Conservation (phyloP, 2,797 vertebrate species). For the Acridotheres tristis region DNA sequence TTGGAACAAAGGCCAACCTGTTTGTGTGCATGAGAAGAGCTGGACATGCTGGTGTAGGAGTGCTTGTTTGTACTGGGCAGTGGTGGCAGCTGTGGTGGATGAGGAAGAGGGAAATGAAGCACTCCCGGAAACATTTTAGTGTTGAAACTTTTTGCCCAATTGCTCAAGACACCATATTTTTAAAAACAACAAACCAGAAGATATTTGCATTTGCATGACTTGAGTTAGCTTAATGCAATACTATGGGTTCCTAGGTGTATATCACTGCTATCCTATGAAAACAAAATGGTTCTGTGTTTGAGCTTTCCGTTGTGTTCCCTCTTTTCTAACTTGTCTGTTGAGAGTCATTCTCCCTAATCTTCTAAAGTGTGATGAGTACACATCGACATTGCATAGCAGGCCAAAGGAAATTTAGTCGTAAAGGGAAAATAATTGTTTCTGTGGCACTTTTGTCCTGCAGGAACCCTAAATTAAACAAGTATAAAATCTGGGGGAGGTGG, state of each 20-base stretch:
- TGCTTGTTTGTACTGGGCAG: background rate
- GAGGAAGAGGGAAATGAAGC: background rate
- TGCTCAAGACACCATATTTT: background rate
- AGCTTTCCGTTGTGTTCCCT: background rate
- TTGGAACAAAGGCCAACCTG: background rate
- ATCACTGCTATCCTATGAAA: background rate
- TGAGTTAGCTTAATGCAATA: background rate
- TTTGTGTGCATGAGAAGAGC: accelerated
- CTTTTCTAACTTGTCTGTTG: background rate
- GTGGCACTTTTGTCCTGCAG: background rate
- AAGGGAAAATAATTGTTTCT: background rate
- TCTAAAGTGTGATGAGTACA: background rate
- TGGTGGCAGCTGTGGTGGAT: accelerated
- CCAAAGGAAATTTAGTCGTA: background rate
- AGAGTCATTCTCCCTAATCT: background rate
- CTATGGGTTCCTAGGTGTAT: background rate
- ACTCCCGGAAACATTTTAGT: background rate
- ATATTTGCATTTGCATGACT: background rate
- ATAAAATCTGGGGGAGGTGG: background rate
- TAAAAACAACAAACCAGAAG: background rate
- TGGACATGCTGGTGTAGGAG: background rate
- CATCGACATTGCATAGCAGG: background rate
- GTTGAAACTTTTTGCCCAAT: background rate
- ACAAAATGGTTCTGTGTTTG: background rate
- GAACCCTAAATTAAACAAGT: background rate